Evolutionary conservation across 92 coral and sea anemone genomes (phyloP).

Genomic region (Anthopleura xanthogrammica): DNA sequence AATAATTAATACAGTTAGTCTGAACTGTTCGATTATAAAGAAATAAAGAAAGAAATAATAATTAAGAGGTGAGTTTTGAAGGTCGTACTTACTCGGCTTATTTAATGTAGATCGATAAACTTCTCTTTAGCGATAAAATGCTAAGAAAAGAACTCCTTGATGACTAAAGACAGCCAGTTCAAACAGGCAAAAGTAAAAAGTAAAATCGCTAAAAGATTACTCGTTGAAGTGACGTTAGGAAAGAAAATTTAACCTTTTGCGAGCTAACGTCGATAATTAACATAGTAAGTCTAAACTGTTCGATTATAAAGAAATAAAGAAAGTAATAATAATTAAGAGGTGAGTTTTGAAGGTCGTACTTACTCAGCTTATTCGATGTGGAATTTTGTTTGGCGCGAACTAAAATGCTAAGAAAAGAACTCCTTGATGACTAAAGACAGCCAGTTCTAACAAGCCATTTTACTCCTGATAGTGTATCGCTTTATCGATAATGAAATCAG

Average conservation of each 20-base stretch:
- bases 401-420: background rate
- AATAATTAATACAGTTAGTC: background rate
- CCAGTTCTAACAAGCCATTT: background rate
- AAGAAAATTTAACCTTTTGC: background rate
- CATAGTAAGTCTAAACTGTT: background rate
- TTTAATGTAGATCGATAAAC: background rate
- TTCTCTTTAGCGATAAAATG: background rate
- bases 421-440: background rate
- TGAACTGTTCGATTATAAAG: background rate
- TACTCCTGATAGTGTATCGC: background rate
- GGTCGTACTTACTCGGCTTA: background rate
- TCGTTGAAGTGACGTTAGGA: background rate
- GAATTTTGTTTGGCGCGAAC: background rate
- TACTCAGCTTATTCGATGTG: background rate
- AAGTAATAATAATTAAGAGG: too few species aligned
- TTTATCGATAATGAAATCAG: conserved; percentile 13
- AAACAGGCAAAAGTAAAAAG: background rate
- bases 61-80: background rate
- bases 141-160: background rate
- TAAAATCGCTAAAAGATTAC: background rate
- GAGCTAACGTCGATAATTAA: background rate
- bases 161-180: background rate
- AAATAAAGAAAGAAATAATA: background rate
- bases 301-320: background rate
- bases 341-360: background rate